Conservation (phyloP, 2,113 vertebrate species). For the Cryptomyrus ogoouensis region DNA sequence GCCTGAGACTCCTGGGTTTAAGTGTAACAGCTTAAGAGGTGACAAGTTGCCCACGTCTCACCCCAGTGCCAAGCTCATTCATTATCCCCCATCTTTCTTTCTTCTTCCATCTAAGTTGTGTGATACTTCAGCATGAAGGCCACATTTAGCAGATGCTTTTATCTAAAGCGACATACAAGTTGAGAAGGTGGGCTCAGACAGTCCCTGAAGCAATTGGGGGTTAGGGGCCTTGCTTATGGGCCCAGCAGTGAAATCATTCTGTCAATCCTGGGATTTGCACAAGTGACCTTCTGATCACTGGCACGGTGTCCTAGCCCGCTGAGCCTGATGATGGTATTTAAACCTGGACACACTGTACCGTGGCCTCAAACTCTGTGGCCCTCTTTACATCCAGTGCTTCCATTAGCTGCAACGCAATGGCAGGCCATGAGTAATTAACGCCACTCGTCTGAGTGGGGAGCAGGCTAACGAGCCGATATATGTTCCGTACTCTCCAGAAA, state of each 20-base stretch:
- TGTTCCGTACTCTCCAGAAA: not conserved
- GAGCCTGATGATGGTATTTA: not conserved
- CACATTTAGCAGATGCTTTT: not conserved
- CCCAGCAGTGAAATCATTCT: not conserved
- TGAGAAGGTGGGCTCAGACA: not conserved
- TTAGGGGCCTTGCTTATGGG: not conserved
- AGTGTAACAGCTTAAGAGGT: not conserved
- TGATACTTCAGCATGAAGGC: not conserved
- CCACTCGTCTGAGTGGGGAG: not conserved
- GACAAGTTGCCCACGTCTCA: not conserved
- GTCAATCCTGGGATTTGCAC: not conserved
- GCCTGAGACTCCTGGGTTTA: not conserved
- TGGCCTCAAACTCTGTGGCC: not conserved
- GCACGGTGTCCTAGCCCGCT: not conserved
- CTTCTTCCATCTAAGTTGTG: not conserved
- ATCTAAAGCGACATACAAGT: not conserved
- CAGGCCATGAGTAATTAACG: not conserved
- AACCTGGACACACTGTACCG: not conserved
- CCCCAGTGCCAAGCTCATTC: not conserved
- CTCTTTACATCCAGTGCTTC: not conserved
- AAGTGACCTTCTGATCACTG: not conserved
- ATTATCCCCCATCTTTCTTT: not conserved
- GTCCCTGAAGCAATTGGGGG: not conserved
- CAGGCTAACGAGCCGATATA: not conserved
- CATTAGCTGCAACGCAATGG: not conserved